Evolutionary conservation across 2,797 vertebrate species (phyloP).

Genomic region (Leptodactylus fallax): DNA sequence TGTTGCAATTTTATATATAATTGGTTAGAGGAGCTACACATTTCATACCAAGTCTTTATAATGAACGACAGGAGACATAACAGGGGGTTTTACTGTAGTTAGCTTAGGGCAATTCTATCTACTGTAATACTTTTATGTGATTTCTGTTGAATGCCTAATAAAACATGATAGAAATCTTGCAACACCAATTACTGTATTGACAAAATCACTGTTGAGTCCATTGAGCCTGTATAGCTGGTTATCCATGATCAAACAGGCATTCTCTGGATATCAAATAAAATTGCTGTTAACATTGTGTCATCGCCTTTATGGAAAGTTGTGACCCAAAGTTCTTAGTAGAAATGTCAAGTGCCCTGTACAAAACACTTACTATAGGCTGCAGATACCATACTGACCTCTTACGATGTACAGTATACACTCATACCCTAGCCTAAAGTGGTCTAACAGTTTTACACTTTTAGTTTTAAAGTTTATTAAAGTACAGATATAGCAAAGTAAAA

Average conservation of each 20-base stretch:
- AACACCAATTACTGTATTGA: constrained; percentile 20
- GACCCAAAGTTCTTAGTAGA: not conserved
- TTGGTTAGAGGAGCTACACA: not conserved
- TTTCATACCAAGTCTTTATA: constrained; percentile 18
- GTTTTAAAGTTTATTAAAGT: not conserved
- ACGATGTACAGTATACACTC: not conserved
- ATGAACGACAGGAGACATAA: not conserved
- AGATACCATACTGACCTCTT: not conserved
- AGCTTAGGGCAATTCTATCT: not conserved
- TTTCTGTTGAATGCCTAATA: constrained; percentile 15
- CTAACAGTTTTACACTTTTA: not conserved
- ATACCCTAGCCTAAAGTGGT: not conserved
- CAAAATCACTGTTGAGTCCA: not conserved
- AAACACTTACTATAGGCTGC: not conserved
- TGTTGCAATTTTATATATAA: constrained; percentile 38
- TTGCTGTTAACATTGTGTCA: not conserved
- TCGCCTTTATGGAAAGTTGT: not conserved
- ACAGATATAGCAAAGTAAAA: not conserved
- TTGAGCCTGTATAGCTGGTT: not conserved
- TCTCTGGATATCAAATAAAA: not conserved
- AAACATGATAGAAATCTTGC: constrained; percentile 11
- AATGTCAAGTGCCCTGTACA: not conserved
- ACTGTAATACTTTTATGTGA: not conserved
- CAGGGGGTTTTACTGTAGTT: not conserved
- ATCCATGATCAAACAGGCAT: not conserved